A percentile compares a stretch with the other conserved stretches of the same genome.
These are phyloP conservation scores for Ctenicera cuprea DNA, from an alignment of 2,888 invertebrate species.

Conservation along the genomic window DNA sequence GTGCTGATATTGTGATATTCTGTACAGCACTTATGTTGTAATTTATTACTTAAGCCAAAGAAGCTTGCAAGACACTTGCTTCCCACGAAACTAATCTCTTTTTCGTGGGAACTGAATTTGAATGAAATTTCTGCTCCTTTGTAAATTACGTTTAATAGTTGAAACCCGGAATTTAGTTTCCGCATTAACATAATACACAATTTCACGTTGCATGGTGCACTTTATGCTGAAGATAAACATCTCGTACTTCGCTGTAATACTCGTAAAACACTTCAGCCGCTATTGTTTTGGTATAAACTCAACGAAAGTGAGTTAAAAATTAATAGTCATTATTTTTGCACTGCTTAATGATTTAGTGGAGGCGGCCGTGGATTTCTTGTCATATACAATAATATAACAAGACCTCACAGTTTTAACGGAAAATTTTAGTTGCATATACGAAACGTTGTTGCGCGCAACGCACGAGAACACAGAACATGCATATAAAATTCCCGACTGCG, in stretches of 20 bases:
- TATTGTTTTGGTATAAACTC: no score
- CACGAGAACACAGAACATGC: no score
- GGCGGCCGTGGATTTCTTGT: no score
- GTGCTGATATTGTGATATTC: constrained; percentile 7
- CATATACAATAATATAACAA: no score
- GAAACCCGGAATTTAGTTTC: constrained; percentile 21
- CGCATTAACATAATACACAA: constrained; percentile 9
- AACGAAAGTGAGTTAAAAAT: no score
- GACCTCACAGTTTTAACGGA: no score
- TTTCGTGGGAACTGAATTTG: constrained; percentile 40
- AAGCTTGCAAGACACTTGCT: constrained; percentile 12
- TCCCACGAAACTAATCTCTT: constrained; percentile 42
- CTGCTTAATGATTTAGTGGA: no score
- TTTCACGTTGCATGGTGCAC: constrained; percentile 20
- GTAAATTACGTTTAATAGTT: constrained; percentile 17
- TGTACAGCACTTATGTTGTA: not conserved
- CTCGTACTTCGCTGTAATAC: no score
- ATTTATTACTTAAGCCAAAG: constrained; percentile 18
- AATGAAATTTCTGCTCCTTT: constrained; percentile 30
- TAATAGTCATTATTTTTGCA: not conserved
- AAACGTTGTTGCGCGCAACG: no score
- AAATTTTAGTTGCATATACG: no score
- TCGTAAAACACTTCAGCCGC: no score
- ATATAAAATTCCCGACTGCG: no score
- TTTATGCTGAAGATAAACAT: not conserved